Evolutionary conservation across 2,888 invertebrate species (phyloP).

Genomic region (Eristalis intricaria): DNA sequence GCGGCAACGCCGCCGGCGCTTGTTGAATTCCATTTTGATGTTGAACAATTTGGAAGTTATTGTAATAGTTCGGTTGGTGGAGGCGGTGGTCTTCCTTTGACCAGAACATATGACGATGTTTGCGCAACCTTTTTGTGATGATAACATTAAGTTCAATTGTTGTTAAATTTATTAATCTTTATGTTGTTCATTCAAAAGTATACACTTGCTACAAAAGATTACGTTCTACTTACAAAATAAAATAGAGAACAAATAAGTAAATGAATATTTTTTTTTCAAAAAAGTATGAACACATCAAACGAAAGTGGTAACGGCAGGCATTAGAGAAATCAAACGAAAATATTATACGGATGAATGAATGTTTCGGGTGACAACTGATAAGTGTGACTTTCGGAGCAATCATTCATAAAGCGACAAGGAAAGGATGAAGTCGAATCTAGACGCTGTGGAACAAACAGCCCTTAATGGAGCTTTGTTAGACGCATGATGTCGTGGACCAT

Average conservation of each 20-base stretch:
- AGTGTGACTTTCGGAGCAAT: no score
- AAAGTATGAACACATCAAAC: background rate
- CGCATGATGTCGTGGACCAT: no score
- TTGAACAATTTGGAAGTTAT: constrained; percentile 62
- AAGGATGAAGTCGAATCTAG: no score
- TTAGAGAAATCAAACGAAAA: background rate
- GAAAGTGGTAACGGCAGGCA: background rate
- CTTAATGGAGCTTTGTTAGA: no score
- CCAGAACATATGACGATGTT: constrained; percentile 64
- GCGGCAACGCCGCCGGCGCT: constrained; percentile 70
- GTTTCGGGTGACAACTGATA: no score
- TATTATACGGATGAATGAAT: background rate
- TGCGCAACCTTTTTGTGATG: constrained; percentile 61
- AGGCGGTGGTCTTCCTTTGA: constrained; percentile 70
- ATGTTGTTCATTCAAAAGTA: background rate
- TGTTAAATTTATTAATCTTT: background rate
- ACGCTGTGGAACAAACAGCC: no score
- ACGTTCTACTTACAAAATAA: background rate
- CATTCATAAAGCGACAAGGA: no score
- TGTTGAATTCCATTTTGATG: constrained; percentile 72
- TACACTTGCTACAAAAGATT: background rate
- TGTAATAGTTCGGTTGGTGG: constrained; percentile 57
- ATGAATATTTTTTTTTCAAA: background rate
- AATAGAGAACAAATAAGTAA: background rate
- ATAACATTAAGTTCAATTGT: constrained; percentile 13